Conservation (phyloP, 2,113 vertebrate genomes). For the Diphyllodes magnificus region DNA sequence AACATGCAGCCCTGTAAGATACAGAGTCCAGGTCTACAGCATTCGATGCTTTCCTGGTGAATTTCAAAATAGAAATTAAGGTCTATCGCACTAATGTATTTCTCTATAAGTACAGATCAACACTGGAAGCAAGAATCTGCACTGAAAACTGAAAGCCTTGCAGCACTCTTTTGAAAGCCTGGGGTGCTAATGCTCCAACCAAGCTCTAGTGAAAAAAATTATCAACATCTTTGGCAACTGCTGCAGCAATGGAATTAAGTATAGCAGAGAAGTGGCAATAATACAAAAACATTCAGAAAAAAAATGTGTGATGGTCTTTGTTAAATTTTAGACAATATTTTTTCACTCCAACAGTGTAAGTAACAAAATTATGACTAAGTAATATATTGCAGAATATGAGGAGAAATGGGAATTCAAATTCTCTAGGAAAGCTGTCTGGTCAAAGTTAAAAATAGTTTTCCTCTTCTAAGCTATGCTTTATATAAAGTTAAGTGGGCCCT, state of each 20-base stretch:
- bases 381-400: background rate
- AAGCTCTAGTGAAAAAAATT: background rate
- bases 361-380: background rate
- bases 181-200: background rate
- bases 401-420: background rate
- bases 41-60: background rate
- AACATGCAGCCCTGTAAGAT: background rate
- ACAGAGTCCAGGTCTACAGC: background rate
- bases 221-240: background rate
- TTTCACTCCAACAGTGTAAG: background rate
- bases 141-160: background rate
- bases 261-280: background rate
- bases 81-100: background rate
- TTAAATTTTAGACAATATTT: background rate
- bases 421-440: background rate
- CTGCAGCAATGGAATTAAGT: background rate
- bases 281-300: background rate
- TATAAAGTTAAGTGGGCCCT: background rate
- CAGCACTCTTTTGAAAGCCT: background rate
- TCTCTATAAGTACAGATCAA: slow-evolving; percentile 1
- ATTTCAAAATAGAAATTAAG: background rate
- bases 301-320: background rate
- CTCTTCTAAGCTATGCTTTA: background rate
- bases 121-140: background rate
- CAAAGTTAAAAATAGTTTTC: background rate